Base-by-base conservation (phyloP, 2,113 vertebrate species). In the Promerops cafer region DNA sequence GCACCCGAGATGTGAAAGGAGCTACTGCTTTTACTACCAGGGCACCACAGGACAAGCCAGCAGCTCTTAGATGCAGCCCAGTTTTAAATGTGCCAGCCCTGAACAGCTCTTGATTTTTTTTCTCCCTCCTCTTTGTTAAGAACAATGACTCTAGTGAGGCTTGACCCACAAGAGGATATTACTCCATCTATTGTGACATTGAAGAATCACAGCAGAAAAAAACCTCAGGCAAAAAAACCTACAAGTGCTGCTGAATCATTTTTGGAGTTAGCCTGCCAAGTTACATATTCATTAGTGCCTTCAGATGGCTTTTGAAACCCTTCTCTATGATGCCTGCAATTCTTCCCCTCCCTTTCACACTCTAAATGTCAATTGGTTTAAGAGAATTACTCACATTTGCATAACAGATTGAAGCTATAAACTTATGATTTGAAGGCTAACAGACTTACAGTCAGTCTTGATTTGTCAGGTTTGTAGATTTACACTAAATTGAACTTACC, bases 401-500 rank as follows among this genome's bases (percentile, higher is more conserved):
- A 89, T 96, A 96, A 95, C 94, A 96, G 87, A 95, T 92, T 72
- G 47, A 94, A 97, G 94, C 95, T 91, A 85, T 93, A 91, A 97
- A 97, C 85, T 96, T 94, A 47, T 28, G 71, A 93, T 95, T 93
- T 96, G 87, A 95, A 95, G 86, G 93, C 91, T 96, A 96, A 98
- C 57, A 90, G 80, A 81, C 89, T 97, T 97, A 92, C 50, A 95
- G 97, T 97, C 97, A 96, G 87, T 81, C 74, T 90, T 83, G 57
- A 96, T 98, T 97, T 96, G 75, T 52, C 71, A 96, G 64, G 45
- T 93, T 87, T 85, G 59, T 52, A 33, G 31, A 74, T 87, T 95
- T 82, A 90, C 45, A 53, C 69, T 93, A 77, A 93, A 86, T 8
- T 53, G 92, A 92, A 74, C 66, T 94, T 98, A 99, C 99, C 98